Conservation (phyloP, 2,888 invertebrate genomes). For the Lepas anatifera region DNA sequence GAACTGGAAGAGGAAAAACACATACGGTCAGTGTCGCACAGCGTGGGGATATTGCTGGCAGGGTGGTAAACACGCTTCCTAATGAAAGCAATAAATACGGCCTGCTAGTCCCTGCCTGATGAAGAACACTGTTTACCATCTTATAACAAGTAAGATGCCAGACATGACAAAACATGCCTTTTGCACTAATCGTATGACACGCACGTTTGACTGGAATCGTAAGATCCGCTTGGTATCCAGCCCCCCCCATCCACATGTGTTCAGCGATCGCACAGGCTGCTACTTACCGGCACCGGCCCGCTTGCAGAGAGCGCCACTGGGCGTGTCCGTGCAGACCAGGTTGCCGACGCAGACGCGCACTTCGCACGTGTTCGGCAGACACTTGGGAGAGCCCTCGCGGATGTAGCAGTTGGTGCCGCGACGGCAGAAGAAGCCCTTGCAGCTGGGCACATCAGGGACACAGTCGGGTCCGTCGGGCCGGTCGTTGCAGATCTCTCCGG, state of each 20-base stretch:
- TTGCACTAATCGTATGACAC: too few species aligned
- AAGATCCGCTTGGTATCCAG: too few species aligned
- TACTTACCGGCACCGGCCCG: background rate
- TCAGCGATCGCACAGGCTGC: too few species aligned
- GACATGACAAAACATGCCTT: too few species aligned
- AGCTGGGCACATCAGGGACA: background rate
- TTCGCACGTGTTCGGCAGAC: constrained; percentile 4
- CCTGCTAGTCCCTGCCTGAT: too few species aligned
- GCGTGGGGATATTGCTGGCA: too few species aligned
- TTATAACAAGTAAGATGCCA: too few species aligned
- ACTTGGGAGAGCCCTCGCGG: background rate
- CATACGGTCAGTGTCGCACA: background rate
- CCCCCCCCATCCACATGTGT: too few species aligned
- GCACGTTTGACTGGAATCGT: too few species aligned
- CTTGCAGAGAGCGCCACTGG: background rate
- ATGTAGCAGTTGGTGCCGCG: constrained; percentile 13
- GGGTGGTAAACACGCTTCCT: too few species aligned
- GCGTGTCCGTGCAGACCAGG: background rate
- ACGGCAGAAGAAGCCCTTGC: constrained; percentile 8
- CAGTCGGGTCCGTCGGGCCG: constrained; percentile 9
- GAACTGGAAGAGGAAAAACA: background rate
- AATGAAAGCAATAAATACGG: too few species aligned
- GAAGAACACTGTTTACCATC: too few species aligned
- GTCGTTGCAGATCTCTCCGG: constrained; percentile 1
- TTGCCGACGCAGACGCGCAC: background rate